These are phyloP conservation scores for Macrosteles quadrilineatus DNA, from an alignment of 1,140 invertebrate species.

Conservation along the genomic window DNA sequence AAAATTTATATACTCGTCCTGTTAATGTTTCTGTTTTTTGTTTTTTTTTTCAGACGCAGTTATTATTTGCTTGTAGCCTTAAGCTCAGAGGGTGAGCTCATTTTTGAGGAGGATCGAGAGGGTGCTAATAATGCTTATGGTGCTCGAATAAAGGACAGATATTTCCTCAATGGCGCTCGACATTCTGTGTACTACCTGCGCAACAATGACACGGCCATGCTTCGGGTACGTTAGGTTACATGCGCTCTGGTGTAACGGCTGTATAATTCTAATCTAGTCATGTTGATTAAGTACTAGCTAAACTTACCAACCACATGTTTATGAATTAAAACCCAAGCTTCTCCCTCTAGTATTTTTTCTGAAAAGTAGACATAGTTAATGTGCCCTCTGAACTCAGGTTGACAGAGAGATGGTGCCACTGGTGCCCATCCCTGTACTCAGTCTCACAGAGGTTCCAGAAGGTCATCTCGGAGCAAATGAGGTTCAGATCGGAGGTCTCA, in stretches of 20 bases:
- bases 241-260: too few relatives aligned
- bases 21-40: too few relatives aligned
- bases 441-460: constrained; percentile 59
- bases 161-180: constrained; percentile 78
- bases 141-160: constrained; percentile 69
- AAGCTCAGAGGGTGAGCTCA: constrained; percentile 76
- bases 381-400: constrained; percentile 51
- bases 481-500: constrained; percentile 82
- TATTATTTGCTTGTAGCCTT: constrained; percentile 81
- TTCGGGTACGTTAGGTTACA: constrained; percentile 55
- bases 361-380: too few relatives aligned
- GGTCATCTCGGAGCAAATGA: constrained; percentile 66
- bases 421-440: constrained; percentile 63
- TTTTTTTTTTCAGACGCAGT: constrained; percentile 62
- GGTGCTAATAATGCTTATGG: constrained; percentile 62
- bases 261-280: too few relatives aligned
- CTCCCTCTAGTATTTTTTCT: too few relatives aligned
- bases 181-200: constrained; percentile 85
- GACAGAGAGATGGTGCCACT: constrained; percentile 73
- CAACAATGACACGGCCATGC: constrained; percentile 65
- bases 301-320: too few relatives aligned
- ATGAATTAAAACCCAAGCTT: too few relatives aligned
- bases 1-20: too few relatives aligned
- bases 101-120: constrained; percentile 82
- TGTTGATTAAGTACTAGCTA: too few relatives aligned